A percentile compares a stretch with the other conserved stretches of the same genome.
Evolutionary conservation across 2,797 vertebrate genomes (phyloP).

Genomic region (Siniperca obscura): DNA sequence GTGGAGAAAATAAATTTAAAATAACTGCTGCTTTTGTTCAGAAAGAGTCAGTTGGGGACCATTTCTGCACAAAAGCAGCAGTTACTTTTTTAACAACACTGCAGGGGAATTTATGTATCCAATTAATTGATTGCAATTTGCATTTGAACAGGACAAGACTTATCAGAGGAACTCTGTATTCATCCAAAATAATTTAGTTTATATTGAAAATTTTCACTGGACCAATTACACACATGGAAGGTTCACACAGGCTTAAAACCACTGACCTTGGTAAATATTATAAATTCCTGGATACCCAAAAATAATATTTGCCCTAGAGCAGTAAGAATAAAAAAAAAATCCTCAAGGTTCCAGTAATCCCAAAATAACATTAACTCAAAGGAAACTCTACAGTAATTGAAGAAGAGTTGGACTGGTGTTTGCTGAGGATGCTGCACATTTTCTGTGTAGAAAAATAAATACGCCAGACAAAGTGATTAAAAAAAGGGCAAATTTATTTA

Average conservation of each 20-base stretch:
- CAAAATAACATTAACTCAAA: not conserved
- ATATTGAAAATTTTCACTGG: constrained; percentile 21
- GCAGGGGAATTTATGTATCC: constrained; percentile 1
- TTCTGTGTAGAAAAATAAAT: constrained; percentile 16
- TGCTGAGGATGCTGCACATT: not conserved
- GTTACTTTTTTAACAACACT: not conserved
- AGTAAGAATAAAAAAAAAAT: not conserved
- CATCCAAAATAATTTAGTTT: constrained; percentile 44
- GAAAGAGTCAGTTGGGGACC: not conserved
- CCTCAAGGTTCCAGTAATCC: constrained; percentile 14
- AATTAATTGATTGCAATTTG: constrained; percentile 45
- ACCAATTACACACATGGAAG: constrained; percentile 64
- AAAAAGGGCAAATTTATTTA: constrained; percentile 88
- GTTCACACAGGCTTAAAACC: constrained; percentile 37
- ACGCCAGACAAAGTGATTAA: constrained; percentile 50
- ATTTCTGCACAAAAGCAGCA: not conserved
- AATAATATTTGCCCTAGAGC: not conserved
- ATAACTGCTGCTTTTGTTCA: constrained; percentile 3
- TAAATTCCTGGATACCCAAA: not conserved
- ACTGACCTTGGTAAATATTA: constrained; percentile 26
- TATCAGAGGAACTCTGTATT: constrained; percentile 14
- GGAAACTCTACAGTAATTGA: not conserved
- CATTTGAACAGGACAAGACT: constrained; percentile 41
- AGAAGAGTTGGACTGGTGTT: not conserved
- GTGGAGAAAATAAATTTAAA: not conserved